phyloP scores from a whole-genome alignment of 2,888 invertebrate species.

The Hydriomena furcata region DNA sequence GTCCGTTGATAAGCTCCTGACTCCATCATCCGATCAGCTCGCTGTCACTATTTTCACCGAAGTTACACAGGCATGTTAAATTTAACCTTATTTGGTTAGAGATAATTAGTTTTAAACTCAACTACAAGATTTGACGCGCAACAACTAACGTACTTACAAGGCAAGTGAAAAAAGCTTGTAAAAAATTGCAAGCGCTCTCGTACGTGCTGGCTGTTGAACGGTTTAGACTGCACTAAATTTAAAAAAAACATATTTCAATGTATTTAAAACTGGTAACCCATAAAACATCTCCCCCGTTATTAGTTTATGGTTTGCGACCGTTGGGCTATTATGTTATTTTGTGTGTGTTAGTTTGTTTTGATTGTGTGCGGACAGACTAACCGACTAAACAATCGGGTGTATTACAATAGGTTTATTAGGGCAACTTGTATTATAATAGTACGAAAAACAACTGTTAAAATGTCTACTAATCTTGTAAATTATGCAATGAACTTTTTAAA shows the following conservation, averaged over 20 bases:
- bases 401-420: constrained; percentile 26
- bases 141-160: too few species aligned
- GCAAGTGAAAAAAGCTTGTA: too few species aligned
- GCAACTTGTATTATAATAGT: constrained; percentile 20
- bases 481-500: too few species aligned
- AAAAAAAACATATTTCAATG: constrained; percentile 67
- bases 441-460: too few species aligned
- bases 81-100: too few species aligned
- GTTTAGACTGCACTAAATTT: constrained; percentile 72
- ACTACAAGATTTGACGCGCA: too few species aligned
- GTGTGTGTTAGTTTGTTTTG: constrained; percentile 77
- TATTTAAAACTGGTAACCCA: constrained; percentile 79
- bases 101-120: too few species aligned
- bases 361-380: constrained; percentile 72
- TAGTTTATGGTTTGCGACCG: constrained; percentile 80
- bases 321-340: constrained; percentile 78
- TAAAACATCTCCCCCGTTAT: constrained; percentile 83
- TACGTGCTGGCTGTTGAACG: constrained; percentile 68
- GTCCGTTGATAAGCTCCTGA: too few species aligned
- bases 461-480: too few species aligned
- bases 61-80: too few species aligned
- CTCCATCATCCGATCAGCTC: too few species aligned
- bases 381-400: constrained; percentile 58
- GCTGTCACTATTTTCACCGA: too few species aligned
- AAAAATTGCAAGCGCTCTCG: constrained; percentile 32